These are phyloP conservation scores for Masnerella sp. DNA, from an alignment of 2,888 invertebrate species.

Conservation along the genomic window DNA sequence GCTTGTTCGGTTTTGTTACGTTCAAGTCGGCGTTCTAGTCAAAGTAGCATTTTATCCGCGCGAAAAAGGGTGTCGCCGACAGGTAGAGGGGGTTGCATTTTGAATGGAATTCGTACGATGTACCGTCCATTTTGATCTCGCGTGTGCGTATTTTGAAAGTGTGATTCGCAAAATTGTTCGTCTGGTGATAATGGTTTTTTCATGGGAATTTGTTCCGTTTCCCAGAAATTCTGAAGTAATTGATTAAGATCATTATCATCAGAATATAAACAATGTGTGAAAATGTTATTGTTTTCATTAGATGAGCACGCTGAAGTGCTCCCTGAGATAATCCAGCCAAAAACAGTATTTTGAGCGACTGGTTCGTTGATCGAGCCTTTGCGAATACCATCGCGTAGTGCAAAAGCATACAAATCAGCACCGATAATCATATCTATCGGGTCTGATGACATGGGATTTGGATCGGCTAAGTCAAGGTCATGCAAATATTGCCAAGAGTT, in stretches of 20 bases:
- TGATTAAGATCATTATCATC: no score
- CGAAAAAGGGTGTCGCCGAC: neutral
- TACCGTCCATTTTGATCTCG: neutral
- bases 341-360: neutral
- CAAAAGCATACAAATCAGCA: neutral
- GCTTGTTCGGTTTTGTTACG: neutral
- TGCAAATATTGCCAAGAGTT: neutral
- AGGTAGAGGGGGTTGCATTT: constrained; percentile 4
- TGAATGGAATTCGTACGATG: neutral
- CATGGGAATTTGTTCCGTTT: neutral
- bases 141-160: neutral
- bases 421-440: neutral
- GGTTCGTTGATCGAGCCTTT: neutral
- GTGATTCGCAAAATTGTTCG: neutral
- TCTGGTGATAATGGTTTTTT: neutral
- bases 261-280: no score
- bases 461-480: neutral
- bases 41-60: neutral
- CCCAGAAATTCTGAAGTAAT: neutral
- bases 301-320: neutral
- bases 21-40: neutral
- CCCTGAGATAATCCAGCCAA: constrained; percentile 4
- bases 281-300: no score
- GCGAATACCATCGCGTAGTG: neutral
- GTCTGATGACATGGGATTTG: neutral